A percentile compares a stretch with the other conserved stretches of the same genome.
phyloP scores from a whole-genome alignment of 2,113 vertebrate species.

The Brachyistius frenatus region DNA sequence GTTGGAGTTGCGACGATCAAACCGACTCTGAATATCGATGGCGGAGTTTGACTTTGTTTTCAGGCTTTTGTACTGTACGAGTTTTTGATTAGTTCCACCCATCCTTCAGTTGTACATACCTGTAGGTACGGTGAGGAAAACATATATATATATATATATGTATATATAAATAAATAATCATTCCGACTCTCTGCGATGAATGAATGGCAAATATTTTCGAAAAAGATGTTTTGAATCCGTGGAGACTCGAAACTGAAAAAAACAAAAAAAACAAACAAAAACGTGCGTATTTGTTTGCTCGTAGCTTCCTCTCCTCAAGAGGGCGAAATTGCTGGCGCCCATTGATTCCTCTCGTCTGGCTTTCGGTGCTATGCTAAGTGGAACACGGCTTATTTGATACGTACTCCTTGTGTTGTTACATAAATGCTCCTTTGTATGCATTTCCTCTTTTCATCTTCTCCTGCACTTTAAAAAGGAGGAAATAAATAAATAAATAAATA shows the following conservation, averaged over 20 bases:
- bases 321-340: slow-evolving; percentile 51
- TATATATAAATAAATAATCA: slow-evolving; percentile 12
- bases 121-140: not conserved
- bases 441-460: slow-evolving; percentile 70
- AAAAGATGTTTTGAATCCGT: slow-evolving; percentile 37
- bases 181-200: slow-evolving; percentile 2
- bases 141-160: too few relatives aligned
- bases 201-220: slow-evolving; percentile 23
- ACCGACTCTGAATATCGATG: slow-evolving; percentile 49
- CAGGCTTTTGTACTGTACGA: slow-evolving; percentile 21
- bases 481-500: not conserved
- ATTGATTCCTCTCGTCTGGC: slow-evolving; percentile 57
- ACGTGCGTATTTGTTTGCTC: slow-evolving; percentile 62
- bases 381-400: slow-evolving; percentile 73
- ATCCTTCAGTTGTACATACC: slow-evolving; percentile 6
- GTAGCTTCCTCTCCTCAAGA: slow-evolving; percentile 54
- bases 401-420: slow-evolving; percentile 71
- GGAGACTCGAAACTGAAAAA: not conserved
- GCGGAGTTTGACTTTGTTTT: not conserved
- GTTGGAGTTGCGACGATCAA: not conserved
- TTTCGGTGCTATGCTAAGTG: slow-evolving; percentile 63
- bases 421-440: slow-evolving; percentile 74
- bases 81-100: slow-evolving; percentile 53
- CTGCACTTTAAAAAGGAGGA: slow-evolving; percentile 16
- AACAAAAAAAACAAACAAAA: not conserved